Evolutionary conservation across 1,140 invertebrate genomes (phyloP).

Genomic region (Nymphalis io): DNA sequence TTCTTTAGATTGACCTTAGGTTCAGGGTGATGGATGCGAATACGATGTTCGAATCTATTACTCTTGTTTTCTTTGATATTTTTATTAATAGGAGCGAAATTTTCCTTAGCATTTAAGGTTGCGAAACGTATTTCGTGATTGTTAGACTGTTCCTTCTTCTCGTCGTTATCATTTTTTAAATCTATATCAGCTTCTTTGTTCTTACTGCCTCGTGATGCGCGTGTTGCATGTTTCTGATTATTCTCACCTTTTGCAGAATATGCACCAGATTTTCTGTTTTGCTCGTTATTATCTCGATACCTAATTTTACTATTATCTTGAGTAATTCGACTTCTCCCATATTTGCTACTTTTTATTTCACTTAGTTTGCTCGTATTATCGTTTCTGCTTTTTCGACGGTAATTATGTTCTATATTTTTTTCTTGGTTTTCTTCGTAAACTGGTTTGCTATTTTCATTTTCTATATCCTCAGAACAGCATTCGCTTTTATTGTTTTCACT

Average conservation of each 20-base stretch:
- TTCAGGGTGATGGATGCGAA: constrained; percentile 29
- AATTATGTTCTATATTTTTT: background rate
- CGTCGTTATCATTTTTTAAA: background rate
- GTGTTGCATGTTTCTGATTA: background rate
- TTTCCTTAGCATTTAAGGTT: background rate
- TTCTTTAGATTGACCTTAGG: background rate
- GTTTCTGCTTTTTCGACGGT: background rate
- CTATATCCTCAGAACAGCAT: background rate
- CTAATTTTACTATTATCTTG: background rate
- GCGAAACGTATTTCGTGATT: background rate
- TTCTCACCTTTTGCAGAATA: background rate
- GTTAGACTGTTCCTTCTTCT: constrained; percentile 3
- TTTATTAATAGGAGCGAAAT: background rate
- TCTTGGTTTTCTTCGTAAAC: background rate
- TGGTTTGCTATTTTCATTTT: background rate
- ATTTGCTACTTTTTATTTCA: background rate
- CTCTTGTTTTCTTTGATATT: constrained; percentile 10
- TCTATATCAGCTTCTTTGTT: background rate
- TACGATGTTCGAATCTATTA: constrained; percentile 24
- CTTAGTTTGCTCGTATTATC: background rate
- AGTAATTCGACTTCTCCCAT: background rate
- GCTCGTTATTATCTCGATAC: background rate
- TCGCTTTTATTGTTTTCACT: background rate
- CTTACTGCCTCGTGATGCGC: background rate
- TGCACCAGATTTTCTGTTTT: background rate